A percentile compares a stretch with the other conserved stretches of the same genome.
Conservation (phyloP, 2,113 vertebrate genomes). For the Bufo gargarizans region DNA sequence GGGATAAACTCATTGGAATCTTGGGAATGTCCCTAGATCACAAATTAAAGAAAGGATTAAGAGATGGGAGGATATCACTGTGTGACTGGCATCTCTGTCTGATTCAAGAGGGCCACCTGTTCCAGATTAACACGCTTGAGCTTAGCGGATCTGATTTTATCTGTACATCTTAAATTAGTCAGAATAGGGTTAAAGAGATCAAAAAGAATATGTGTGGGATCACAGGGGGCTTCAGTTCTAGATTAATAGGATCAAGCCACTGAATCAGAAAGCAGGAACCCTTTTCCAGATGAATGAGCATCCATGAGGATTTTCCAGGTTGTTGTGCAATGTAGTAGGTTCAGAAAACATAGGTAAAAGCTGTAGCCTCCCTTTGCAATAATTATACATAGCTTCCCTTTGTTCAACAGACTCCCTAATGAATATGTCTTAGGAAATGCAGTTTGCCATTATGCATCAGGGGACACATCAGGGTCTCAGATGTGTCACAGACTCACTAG, state of each 20-base stretch:
- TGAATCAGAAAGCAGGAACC: conserved; percentile 24
- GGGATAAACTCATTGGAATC: conserved; percentile 51
- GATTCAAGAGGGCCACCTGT: conserved; percentile 53
- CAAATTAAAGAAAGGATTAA: conserved; percentile 56
- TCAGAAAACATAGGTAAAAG: not conserved
- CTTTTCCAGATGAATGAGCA: conserved; percentile 14
- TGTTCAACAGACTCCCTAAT: not conserved
- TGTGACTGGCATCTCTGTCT: conserved; percentile 50
- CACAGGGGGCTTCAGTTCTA: conserved; percentile 14
- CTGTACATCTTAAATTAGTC: conserved; percentile 17
- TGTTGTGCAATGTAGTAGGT: not conserved
- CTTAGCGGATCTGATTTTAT: conserved; percentile 27
- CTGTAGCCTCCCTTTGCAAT: not conserved
- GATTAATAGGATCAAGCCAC: conserved; percentile 29
- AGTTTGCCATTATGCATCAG: too few species aligned
- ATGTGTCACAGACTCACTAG: too few species aligned
- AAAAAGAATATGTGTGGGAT: conserved; percentile 13
- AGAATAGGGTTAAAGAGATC: conserved; percentile 28
- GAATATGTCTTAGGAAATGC: not conserved
- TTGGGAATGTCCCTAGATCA: conserved; percentile 48
- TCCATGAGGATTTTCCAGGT: conserved; percentile 6
- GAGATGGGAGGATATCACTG: conserved; percentile 35
- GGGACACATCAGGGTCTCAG: too few species aligned
- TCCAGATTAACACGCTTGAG: conserved; percentile 45
- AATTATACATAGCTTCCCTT: not conserved